Percentiles rank a stretch among this genome's conserved stretches.
phyloP scores from a whole-genome alignment of 2,113 vertebrate species.

The Elephantulus edwardii region DNA sequence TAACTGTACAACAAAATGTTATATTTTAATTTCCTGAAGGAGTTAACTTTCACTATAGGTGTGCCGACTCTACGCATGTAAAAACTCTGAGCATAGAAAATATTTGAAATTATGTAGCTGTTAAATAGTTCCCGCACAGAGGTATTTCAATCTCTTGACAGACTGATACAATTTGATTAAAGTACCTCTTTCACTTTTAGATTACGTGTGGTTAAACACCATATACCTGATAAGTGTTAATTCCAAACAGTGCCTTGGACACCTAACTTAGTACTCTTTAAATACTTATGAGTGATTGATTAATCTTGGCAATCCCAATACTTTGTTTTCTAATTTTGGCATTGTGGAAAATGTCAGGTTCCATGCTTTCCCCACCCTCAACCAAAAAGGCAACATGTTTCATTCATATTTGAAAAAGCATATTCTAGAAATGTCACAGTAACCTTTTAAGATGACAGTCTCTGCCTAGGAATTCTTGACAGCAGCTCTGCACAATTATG shows the following conservation, averaged over 20 bases:
- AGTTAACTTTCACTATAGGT: neutral
- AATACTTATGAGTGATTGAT: slow-evolving; percentile 69
- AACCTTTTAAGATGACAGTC: slow-evolving; percentile 82
- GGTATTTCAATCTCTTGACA: neutral
- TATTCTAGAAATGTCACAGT: slow-evolving; percentile 82
- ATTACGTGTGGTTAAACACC: slow-evolving; percentile 21
- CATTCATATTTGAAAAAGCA: slow-evolving; percentile 78
- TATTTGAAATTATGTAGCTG: neutral
- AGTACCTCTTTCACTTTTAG: neutral
- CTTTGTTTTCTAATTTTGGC: slow-evolving; percentile 80
- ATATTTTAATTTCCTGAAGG: neutral
- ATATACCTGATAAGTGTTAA: neutral
- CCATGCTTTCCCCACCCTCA: slow-evolving; percentile 65
- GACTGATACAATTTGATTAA: slow-evolving; percentile 2
- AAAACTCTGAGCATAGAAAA: slow-evolving; percentile 14
- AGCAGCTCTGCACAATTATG: slow-evolving; percentile 75
- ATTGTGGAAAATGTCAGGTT: slow-evolving; percentile 77
- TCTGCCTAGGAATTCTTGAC: slow-evolving; percentile 76
- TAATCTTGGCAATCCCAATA: slow-evolving; percentile 72
- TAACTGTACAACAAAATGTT: neutral
- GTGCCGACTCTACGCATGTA: neutral
- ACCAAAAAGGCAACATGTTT: slow-evolving; percentile 78
- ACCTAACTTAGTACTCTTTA: slow-evolving; percentile 42
- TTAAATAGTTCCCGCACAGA: neutral
- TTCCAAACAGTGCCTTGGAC: neutral